These are phyloP conservation scores for Heterodera carotae DNA, from an alignment of 1,140 invertebrate genomes.

Conservation along the genomic window DNA sequence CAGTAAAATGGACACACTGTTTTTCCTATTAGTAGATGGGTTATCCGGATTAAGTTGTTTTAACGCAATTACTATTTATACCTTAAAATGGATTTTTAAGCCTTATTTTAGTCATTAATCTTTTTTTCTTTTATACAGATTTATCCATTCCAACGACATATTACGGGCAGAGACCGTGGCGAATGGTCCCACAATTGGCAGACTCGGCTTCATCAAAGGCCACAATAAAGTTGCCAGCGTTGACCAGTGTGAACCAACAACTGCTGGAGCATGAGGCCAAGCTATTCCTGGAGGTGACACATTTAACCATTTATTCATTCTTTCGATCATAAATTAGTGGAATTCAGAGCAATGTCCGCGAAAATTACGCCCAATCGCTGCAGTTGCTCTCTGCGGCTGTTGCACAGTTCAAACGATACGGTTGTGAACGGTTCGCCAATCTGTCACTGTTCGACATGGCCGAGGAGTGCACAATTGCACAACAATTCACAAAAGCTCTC, in stretches of 20 bases:
- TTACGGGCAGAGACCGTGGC: constrained; percentile 46
- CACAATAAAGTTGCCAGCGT: not conserved
- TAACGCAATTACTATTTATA: not conserved
- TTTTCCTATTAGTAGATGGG: too few species aligned
- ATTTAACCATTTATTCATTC: too few species aligned
- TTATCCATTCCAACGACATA: constrained; percentile 33
- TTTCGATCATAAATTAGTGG: too few species aligned
- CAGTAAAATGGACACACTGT: not conserved
- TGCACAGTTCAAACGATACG: constrained; percentile 33
- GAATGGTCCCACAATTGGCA: constrained; percentile 18
- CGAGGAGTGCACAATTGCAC: constrained; percentile 38
- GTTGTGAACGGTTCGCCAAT: constrained; percentile 26
- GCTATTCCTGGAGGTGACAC: constrained; percentile 38
- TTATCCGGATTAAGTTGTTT: constrained; percentile 1
- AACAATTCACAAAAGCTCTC: constrained; percentile 32
- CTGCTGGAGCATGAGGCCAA: constrained; percentile 48
- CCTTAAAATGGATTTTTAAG: too few species aligned
- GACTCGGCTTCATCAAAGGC: constrained; percentile 1
- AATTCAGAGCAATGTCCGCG: constrained; percentile 26
- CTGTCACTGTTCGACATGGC: constrained; percentile 32
- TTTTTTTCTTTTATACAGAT: constrained; percentile 30
- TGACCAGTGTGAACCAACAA: constrained; percentile 28
- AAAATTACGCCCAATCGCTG: constrained; percentile 41
- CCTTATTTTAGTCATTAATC: not conserved
- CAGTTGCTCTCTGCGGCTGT: constrained; percentile 40